Evolutionary conservation across 2,797 vertebrate species (phyloP), one percentile per base, ranked within the genome.

Genomic region (Molossus molossus): DNA sequence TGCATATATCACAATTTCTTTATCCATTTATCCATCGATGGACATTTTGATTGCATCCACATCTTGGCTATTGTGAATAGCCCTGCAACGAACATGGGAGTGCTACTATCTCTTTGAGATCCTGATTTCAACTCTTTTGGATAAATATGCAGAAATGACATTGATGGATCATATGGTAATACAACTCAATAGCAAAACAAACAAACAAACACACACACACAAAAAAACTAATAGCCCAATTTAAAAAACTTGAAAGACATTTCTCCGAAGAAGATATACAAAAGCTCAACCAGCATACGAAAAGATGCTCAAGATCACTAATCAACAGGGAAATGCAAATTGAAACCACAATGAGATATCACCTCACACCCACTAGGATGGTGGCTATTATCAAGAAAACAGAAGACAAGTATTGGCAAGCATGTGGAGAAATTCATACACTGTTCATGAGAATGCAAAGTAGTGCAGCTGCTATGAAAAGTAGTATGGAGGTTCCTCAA

Each of bases 381-480:
- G 72, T 87, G 53, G 72, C 21, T 70, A 69, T 83, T 76, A 67
- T 67, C 29, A 89, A 94, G 86, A 77, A 75, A 84, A 89, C 62
- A 84, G 67, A 72, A 75, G 53, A 53, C 37, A n/a, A 65, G 50
- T 60, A 20, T 53, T 53, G 53, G 25, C 40, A 67, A 53, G n/a
- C 40, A 60, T 53, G 40, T 53, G 82, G 15, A 79, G 40, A 79
- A 70, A 40, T 64, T 55, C 53, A 48, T 29, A 62, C 27, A 29
- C 13, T 53, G 12, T 62, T 37, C 29, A 37, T 37, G 21, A 57
- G 45, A 79, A 62, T 62, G 83, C 55, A 87, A 87, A 87, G 53
- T 70, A 64, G 23, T 23, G 45, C 57, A 62, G 45, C 18, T 9
- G 13, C 55, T 87, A 37, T 86, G 27, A 79, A 62, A 58, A 90